Evolutionary conservation across 2,797 vertebrate genomes (phyloP), one percentile per base, ranked within the genome.

Genomic region (Graptemys geographica): DNA sequence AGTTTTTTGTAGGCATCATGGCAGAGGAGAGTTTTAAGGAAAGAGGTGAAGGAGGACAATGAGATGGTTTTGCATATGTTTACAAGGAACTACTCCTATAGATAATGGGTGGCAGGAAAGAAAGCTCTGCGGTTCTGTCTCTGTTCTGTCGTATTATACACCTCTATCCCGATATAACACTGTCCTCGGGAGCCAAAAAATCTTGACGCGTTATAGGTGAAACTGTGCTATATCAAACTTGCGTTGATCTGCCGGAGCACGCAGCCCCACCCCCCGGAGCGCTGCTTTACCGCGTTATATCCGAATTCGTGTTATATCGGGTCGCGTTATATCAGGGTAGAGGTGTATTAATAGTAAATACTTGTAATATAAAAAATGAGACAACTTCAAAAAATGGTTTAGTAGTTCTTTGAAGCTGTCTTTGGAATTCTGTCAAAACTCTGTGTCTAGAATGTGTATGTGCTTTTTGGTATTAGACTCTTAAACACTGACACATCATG

Each of bases 51-150:
- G 91, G 80, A 93, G 56, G 47, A 74, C 21, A 27, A 4, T 44
- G 1, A 4, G 65, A 51, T 10, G 15, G 25, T 52, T 92, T 91
- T 5, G 41, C 23, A 5, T 76, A 0, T 0, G 0, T 1, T 44
- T 55, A 47, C 27, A 53, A 81, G 83, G 83, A 79, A 8, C 74
- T 44, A 72, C 55, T 44, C 80, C 33, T 28, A 4, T 9, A n/a
- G 79, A 1, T 25, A 51, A 72, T 41, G 69, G 74, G 3, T 13
- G 37, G 1, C 59, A 2, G 49, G 86, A 62, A 41, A 85, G 81
- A 55, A 18, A 8, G 16, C 25, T 49, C 49, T 82, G 56, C 10
- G 47, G 1, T 87, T 56, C 79, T 15, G 0, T 44, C 80, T 56
- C 1, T 1, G 10, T 31, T 6, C 1, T 89, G 31, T 9, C 7